These are phyloP conservation scores for Craseonycteris thonglongyai DNA, from an alignment of 2,113 vertebrate species.

Conservation along the genomic window DNA sequence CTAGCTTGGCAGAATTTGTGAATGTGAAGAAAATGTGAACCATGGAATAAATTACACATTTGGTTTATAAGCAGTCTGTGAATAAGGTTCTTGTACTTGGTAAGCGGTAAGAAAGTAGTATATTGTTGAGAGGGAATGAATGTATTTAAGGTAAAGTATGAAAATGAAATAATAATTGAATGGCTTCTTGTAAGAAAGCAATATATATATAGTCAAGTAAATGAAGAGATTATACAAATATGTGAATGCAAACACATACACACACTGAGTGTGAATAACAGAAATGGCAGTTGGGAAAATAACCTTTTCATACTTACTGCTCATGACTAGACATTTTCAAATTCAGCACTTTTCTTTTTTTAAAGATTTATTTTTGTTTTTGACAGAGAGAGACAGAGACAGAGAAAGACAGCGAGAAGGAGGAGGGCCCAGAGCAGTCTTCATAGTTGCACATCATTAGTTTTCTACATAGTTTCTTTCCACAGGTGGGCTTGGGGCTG, in stretches of 20 bases:
- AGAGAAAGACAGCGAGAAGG: no score
- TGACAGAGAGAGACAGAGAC: no score
- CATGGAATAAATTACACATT: conserved; percentile 53
- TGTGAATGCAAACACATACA: not conserved
- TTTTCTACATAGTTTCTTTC: no score
- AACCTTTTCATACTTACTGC: not conserved
- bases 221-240: not conserved
- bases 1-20: conserved; percentile 49
- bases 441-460: no score
- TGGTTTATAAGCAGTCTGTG: conserved; percentile 36
- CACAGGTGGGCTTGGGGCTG: no score
- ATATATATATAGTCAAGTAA: not conserved
- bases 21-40: conserved; percentile 50
- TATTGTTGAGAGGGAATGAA: conserved; percentile 32
- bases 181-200: conserved; percentile 22
- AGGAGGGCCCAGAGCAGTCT: no score
- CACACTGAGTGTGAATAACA: not conserved
- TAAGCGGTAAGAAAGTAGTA: conserved; percentile 38
- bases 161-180: conserved; percentile 36
- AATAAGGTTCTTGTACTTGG: conserved; percentile 52
- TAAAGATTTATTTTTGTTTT: no score
- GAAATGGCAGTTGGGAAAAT: not conserved
- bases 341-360: not conserved
- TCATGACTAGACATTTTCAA: not conserved
- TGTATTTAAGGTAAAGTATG: conserved; percentile 16